Percentiles rank a stretch among this genome's conserved stretches.
phyloP scores from a whole-genome alignment of 2,113 vertebrate species.

The Neogobius melanostomus region DNA sequence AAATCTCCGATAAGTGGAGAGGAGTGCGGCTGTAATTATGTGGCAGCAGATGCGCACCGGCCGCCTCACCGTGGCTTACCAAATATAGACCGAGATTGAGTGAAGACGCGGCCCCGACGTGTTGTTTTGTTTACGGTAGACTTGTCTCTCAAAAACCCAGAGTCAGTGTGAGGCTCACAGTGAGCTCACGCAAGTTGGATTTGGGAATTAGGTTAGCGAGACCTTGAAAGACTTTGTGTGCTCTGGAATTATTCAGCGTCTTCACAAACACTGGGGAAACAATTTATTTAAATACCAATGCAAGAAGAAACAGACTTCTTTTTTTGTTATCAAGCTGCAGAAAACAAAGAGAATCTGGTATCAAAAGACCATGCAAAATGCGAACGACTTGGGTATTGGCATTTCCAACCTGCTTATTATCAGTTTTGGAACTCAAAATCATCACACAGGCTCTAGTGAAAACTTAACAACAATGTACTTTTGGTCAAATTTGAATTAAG shows the following conservation, averaged over 20 bases:
- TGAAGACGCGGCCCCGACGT: conserved; percentile 7
- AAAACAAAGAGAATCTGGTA: too few species aligned
- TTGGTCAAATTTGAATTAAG: too few species aligned
- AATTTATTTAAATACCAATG: neutral
- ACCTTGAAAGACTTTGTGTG: neutral
- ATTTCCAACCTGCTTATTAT: too few species aligned
- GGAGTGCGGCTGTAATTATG: conserved; percentile 34
- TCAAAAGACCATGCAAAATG: too few species aligned
- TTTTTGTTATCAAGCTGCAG: neutral
- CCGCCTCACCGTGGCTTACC: conserved; percentile 36
- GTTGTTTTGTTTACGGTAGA: conserved; percentile 14
- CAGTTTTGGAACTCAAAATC: too few species aligned
- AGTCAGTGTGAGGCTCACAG: conserved; percentile 13
- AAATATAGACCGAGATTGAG: conserved; percentile 39
- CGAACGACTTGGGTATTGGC: too few species aligned
- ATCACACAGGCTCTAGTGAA: too few species aligned
- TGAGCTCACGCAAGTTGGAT: neutral
- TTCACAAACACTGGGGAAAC: neutral
- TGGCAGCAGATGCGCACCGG: conserved; percentile 28
- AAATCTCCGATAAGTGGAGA: conserved; percentile 21
- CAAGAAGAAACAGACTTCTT: neutral
- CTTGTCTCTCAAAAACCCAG: neutral
- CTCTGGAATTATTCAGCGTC: conserved; percentile 7
- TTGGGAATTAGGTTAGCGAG: neutral
- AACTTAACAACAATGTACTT: too few species aligned